Evolutionary conservation across 1,140 invertebrate genomes (phyloP).

Genomic region (Platorchestia sp.): DNA sequence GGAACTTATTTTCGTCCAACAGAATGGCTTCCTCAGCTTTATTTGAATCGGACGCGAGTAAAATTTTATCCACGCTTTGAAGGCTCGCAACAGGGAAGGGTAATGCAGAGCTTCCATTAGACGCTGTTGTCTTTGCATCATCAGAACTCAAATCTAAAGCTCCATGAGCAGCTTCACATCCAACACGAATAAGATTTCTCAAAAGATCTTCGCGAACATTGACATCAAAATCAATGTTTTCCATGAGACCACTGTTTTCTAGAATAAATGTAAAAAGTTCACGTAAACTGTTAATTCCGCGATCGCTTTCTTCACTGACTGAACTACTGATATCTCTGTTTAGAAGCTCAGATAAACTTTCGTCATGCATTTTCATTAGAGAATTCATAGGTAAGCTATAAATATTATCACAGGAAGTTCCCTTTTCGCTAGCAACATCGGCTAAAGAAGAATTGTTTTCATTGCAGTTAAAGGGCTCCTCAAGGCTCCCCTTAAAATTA

Average conservation of each 20-base stretch:
- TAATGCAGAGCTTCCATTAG: neutral
- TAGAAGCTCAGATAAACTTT: neutral
- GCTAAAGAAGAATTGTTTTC: neutral
- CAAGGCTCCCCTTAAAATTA: neutral
- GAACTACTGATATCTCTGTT: neutral
- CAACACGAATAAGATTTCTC: conserved; percentile 1
- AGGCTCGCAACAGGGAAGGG: neutral
- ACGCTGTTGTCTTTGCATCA: neutral
- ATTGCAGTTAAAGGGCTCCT: neutral
- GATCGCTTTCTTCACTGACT: neutral
- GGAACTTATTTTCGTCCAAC: no score
- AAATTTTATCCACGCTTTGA: neutral
- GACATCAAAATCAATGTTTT: conserved; percentile 8
- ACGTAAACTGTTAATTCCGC: neutral
- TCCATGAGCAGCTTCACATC: neutral
- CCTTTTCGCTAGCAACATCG: neutral
- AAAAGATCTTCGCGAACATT: conserved; percentile 5
- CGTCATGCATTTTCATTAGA: neutral
- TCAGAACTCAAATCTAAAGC: neutral
- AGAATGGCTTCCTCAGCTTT: neutral
- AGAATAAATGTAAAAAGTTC: neutral
- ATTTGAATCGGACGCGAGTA: neutral
- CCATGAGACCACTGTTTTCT: neutral
- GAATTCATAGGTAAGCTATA: neutral
- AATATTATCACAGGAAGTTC: neutral